Base-by-base conservation (phyloP, 2,888 invertebrate species). In the Cephus sareptanus region DNA sequence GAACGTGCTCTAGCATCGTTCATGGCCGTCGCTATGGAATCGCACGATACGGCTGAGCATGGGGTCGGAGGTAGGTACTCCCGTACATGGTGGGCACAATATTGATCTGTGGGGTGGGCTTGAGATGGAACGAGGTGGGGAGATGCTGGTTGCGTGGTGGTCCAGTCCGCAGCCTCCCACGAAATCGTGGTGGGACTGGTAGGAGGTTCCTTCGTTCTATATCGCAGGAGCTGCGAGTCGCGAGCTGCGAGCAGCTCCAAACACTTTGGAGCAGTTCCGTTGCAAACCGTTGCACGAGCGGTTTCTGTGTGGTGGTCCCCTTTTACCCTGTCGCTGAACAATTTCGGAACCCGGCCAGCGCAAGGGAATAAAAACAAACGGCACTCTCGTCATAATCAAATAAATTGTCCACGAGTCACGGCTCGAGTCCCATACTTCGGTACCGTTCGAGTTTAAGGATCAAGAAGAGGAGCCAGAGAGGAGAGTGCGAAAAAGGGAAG, bases 101-200 rank as follows among this genome's bases (percentile, higher is more conserved):
- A 91, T 91, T 91, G 91, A 91, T 91, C 91, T 89, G 90, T 87
- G 86, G 83, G 82, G 34, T 71, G 75, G 75, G 75, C 74, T 76
- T 77, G 77, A 79, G 79, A 79, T 77, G 75, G 69, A 74, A 15
- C 79, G 77, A 77, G 82, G 85, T 85, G 86, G 85, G 84, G 77
- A 79, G 79, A 80, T 75, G 84, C 84, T 81, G 82, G 82, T 85
- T 90, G 90, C 90, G 90, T 87, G 88, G 87, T 89, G 88, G 90
- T 90, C 90, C 90, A 90, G 88, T 90, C 88, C 90, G 90, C 90
- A 89, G 91, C 87, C 87, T 89, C 87, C 85, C 88, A 87, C 87
- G 90, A 87, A 87, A 86, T 84, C 84, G 85, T 86, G 85, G 83
- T 81, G 86, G 85, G 85, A 83, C 81, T 81, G 83, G 85, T 82